Base-by-base conservation (phyloP, 2,888 invertebrate genomes). In the Orchestes rusci region DNA sequence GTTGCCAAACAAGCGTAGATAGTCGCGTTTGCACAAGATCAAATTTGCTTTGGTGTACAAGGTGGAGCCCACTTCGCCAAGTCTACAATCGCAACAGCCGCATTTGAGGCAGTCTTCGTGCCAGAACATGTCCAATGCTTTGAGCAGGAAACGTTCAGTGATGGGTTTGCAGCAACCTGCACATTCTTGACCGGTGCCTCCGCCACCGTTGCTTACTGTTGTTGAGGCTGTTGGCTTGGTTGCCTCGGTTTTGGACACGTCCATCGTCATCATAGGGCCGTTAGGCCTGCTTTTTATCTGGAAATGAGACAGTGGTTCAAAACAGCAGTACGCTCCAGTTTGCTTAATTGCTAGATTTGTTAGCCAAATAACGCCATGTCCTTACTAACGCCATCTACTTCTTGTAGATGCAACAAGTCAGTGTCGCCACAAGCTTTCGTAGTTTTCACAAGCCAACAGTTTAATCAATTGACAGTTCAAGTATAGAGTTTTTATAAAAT, bases 71-170 rank as follows among this genome's bases (percentile, higher is more conserved):
- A 95, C 94, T 69, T 96, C 95, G 15, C 95, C 96, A 45, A 96
- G 79, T 41, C 95, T 79, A 67, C 95, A 95, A 72, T 95, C 93
- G 70, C 96, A 96, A 73, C 95, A 95, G 58, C 92, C 91, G 67
- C 93, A 93, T 70, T 95, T 96, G 50, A 96, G 79, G 68, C 96
- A 96, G 72, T 96, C 95, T 69, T 96, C 96, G 69, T 96, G 96
- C 95, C 96, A 96, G 64, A 84, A 83, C 71, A 90, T 81, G 68
- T 95, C 94, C 62, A 95, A 70, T 2, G 95, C 94, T 68, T 91
- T 90, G 61, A 95, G 78, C 55, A 94, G 76, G 68, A 81, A 93
- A 59, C 91, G 79, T 68, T 93, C 95, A 27, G 87, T 87, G 65
- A 96, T 96, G 62, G 84, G 83, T 71, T 94, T 94, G 65, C 87